Conservation (phyloP, 2,797 vertebrate species). For the Zalophus californianus region DNA sequence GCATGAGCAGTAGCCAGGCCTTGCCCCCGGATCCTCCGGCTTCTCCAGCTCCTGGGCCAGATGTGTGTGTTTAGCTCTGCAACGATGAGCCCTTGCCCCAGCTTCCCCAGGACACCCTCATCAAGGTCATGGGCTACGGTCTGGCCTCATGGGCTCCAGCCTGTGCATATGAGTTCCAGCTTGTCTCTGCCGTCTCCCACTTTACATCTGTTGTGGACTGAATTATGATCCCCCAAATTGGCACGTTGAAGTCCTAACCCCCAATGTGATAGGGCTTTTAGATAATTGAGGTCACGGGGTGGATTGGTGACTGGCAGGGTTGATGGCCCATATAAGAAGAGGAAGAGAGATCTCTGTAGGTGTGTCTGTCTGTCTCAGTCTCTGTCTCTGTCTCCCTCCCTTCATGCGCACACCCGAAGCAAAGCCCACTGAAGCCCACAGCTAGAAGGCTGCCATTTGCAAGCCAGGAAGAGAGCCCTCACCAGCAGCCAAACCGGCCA, state of each 20-base stretch:
- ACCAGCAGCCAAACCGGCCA: neutral
- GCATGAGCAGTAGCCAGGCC: neutral
- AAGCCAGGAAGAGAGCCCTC: neutral
- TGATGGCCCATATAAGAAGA: no score
- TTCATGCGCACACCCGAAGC: fast-evolving
- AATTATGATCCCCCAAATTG: neutral
- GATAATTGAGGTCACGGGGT: neutral
- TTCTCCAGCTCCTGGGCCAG: neutral
- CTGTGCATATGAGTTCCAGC: no score
- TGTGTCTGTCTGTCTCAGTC: neutral
- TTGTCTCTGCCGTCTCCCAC: neutral
- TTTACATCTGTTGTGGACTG: neutral
- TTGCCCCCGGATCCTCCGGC: neutral
- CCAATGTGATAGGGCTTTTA: neutral
- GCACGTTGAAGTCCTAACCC: neutral
- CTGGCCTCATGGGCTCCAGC: neutral
- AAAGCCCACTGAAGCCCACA: neutral
- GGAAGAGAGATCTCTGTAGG: neutral
- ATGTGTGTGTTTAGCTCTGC: neutral
- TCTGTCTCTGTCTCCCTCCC: neutral
- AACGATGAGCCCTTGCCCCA: neutral
- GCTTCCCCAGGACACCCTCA: neutral
- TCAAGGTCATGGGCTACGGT: neutral
- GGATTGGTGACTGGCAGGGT: neutral
- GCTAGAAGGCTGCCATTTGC: fast-evolving